phyloP scores from a whole-genome alignment of 1,140 invertebrate genomes.

The Drosophila murphyi region DNA sequence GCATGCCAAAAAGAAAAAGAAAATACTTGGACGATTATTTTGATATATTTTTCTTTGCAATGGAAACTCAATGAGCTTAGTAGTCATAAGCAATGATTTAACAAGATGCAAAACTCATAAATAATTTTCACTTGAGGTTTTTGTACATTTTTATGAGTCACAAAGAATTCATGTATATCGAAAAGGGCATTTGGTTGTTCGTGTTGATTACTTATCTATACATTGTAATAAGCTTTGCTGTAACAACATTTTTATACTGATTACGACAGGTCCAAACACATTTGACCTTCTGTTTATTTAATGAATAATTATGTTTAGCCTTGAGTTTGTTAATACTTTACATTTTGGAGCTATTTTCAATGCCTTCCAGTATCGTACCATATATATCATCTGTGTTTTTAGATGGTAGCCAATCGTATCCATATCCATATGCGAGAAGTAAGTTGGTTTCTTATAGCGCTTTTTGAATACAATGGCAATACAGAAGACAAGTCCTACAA shows the following conservation, averaged over 20 bases:
- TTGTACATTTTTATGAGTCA: conserved; percentile 5
- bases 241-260: neutral
- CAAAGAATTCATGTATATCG: neutral
- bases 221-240: no score
- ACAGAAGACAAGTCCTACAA: neutral
- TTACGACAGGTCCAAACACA: neutral
- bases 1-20: no score
- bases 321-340: neutral
- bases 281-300: neutral
- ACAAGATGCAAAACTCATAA: neutral
- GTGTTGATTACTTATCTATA: no score
- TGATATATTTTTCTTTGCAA: neutral
- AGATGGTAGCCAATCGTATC: neutral
- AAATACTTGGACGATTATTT: no score
- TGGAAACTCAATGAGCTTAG: no score
- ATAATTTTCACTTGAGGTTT: conserved; percentile 1
- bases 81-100: neutral
- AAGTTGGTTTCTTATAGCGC: neutral
- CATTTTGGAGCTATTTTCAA: conserved; percentile 7
- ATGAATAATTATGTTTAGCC: no score
- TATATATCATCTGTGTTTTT: neutral
- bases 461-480: neutral
- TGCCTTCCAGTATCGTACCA: conserved; percentile 3
- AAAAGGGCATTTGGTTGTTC: neutral
- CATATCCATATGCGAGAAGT: neutral